phyloP scores from a whole-genome alignment of 2,888 invertebrate genomes.

The Ormyrus thymus region DNA sequence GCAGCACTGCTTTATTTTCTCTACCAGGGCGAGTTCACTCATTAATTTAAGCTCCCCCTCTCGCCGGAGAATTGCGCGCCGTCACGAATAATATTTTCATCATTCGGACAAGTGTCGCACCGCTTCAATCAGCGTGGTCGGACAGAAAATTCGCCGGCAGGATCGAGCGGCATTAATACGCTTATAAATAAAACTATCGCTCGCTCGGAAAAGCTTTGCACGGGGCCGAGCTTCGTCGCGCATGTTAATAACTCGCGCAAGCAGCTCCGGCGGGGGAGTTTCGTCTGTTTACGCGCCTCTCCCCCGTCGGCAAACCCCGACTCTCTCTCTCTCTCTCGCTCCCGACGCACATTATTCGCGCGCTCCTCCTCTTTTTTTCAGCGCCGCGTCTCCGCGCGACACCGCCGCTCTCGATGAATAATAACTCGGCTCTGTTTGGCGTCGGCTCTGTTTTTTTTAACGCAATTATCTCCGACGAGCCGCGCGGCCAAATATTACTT shows the following conservation, averaged over 20 bases:
- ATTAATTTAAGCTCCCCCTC: too few relatives aligned
- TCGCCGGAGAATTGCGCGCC: too few relatives aligned
- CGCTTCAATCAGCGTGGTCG: too few relatives aligned
- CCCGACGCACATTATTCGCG: slow-evolving; percentile 14
- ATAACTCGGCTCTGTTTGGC: not conserved
- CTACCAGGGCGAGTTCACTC: too few relatives aligned
- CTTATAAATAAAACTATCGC: not conserved
- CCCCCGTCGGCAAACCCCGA: slow-evolving; percentile 36
- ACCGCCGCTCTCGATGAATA: slow-evolving; percentile 26
- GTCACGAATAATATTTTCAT: too few relatives aligned
- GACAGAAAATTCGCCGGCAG: too few relatives aligned
- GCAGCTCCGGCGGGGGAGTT: slow-evolving; percentile 21
- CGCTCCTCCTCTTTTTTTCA: not conserved
- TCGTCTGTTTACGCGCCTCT: slow-evolving; percentile 19
- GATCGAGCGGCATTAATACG: too few relatives aligned
- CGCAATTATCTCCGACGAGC: slow-evolving; percentile 26
- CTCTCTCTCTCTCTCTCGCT: not conserved
- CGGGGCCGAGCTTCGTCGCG: slow-evolving; percentile 8
- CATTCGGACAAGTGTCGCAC: too few relatives aligned
- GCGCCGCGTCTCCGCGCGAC: not conserved
- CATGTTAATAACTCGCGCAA: slow-evolving; percentile 57
- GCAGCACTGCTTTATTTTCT: too few relatives aligned
- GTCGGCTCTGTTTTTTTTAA: slow-evolving; percentile 27
- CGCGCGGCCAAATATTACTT: slow-evolving; percentile 56
- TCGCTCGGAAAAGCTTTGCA: not conserved